Evolutionary conservation across 2,797 vertebrate species (phyloP), one percentile per base, ranked within the genome.

Genomic region (Sebastes trivittatus): DNA sequence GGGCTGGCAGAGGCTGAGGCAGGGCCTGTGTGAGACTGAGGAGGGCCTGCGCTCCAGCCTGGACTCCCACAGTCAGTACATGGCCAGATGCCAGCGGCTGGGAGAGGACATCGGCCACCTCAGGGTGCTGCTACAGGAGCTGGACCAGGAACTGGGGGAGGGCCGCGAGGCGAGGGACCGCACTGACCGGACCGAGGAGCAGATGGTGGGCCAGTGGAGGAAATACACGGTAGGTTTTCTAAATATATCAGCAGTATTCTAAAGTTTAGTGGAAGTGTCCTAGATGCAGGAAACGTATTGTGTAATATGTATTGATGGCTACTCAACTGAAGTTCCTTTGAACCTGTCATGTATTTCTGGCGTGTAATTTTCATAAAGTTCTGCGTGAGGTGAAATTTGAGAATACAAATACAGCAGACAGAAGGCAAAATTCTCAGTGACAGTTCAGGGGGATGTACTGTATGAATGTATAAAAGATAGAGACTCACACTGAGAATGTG

Each of bases 161-260:
- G 79, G 80, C 25, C 52, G 36, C 0, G 75, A 77, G 36, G 36
- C 69, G 1, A 74, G 54, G 5, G 74, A 56, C 0, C 85, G 55
- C 2, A 73, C 54, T 4, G 91, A 93, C 2, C 89, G 60, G 34
- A 94, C 89, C 0, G 97, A 98, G 83, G 97, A 97, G 2, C 94
- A 97, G 82, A 90, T 98, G 85, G 91, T 97, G 78, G 92, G 89
- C 64, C 93, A 92, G 67, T 99, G 97, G 97, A 96, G 88, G 87
- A 97, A 87, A 73, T 96, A 92, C 91, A 96, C 77, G 76, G 98
- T 99, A 83, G 92, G 97, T 80, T 46, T 6, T 16, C 3, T 36
- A 9, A 49, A 60, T 4, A 13, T 11, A 23, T 30, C 29, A 10
- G 25, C 30, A 16, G 11, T 61, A 8, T n/a, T 25, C 2, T 32